These are phyloP conservation scores for Myotis yumanensis DNA, from an alignment of 2,113 vertebrate species.

Conservation along the genomic window DNA sequence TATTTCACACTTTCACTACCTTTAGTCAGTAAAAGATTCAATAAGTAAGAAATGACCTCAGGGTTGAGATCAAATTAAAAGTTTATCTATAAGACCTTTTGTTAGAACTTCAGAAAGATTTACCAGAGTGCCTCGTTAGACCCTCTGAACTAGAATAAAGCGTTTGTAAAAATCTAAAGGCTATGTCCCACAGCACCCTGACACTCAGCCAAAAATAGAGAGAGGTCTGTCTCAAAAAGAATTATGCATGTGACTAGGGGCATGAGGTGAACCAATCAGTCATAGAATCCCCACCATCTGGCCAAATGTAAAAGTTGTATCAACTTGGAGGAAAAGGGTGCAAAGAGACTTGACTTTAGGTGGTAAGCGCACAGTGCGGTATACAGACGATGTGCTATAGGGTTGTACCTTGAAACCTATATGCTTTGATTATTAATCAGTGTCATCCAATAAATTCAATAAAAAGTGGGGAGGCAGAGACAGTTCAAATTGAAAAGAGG, in stretches of 20 bases:
- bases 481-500: constrained; percentile 38
- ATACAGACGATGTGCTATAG: background rate
- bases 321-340: background rate
- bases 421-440: background rate
- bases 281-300: constrained; percentile 16
- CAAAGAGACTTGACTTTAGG: background rate
- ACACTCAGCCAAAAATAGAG: constrained; percentile 54
- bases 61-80: constrained; percentile 65
- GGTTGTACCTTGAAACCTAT: background rate
- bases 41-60: constrained; percentile 60
- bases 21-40: constrained; percentile 54
- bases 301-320: background rate
- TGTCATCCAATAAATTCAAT: background rate
- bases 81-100: constrained; percentile 59
- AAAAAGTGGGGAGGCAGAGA: background rate
- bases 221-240: constrained; percentile 56
- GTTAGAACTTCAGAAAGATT: constrained; percentile 60
- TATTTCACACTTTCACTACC: constrained; percentile 50
- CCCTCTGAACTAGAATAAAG: constrained; percentile 54
- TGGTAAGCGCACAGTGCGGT: background rate
- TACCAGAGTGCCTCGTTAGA: constrained; percentile 50
- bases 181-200: background rate
- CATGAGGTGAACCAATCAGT: constrained; percentile 33
- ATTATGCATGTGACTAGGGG: constrained; percentile 10
- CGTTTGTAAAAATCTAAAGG: constrained; percentile 51